A percentile compares a stretch with the other conserved stretches of the same genome.
phyloP scores from a whole-genome alignment of 2,113 vertebrate species.

The Takifugu flavidus region DNA sequence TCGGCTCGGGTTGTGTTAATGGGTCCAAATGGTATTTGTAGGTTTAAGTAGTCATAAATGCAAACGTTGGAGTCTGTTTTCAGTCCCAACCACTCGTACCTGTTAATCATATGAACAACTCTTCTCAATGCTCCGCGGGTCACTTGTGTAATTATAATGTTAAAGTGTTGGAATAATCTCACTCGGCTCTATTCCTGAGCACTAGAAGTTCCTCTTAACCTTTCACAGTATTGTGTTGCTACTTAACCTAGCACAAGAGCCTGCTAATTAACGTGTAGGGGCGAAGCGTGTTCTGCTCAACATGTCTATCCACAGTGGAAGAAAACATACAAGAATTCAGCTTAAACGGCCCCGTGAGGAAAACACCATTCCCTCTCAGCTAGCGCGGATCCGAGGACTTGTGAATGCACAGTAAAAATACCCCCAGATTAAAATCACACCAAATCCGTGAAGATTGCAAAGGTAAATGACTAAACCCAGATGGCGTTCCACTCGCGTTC shows the following conservation, averaged over 20 bases:
- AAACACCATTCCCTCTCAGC: background rate
- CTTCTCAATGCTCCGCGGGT: background rate
- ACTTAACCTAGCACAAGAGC: background rate
- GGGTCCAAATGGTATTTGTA: too few relatives aligned
- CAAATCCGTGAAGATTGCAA: constrained; percentile 30
- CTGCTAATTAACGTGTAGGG: background rate
- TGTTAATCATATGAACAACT: constrained; percentile 21
- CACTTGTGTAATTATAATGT: too few relatives aligned
- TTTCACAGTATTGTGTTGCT: too few relatives aligned
- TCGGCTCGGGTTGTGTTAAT: too few relatives aligned
- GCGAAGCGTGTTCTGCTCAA: background rate
- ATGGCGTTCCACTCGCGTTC: constrained; percentile 37
- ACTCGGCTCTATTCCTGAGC: too few relatives aligned
- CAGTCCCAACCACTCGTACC: too few relatives aligned
- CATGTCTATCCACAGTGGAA: constrained; percentile 1
- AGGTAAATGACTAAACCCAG: constrained; percentile 39
- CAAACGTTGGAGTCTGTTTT: too few relatives aligned
- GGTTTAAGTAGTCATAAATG: too few relatives aligned
- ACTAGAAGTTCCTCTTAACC: too few relatives aligned
- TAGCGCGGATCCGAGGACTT: background rate
- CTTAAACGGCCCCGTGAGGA: constrained; percentile 1
- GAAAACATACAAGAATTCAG: constrained; percentile 1
- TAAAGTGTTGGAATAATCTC: too few relatives aligned
- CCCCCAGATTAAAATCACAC: constrained; percentile 21
- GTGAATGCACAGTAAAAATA: constrained; percentile 23